Percentiles rank a stretch among this genome's conserved stretches.
Evolutionary conservation across 2,113 vertebrate species (phyloP).

Genomic region (Diphyllodes magnificus): DNA sequence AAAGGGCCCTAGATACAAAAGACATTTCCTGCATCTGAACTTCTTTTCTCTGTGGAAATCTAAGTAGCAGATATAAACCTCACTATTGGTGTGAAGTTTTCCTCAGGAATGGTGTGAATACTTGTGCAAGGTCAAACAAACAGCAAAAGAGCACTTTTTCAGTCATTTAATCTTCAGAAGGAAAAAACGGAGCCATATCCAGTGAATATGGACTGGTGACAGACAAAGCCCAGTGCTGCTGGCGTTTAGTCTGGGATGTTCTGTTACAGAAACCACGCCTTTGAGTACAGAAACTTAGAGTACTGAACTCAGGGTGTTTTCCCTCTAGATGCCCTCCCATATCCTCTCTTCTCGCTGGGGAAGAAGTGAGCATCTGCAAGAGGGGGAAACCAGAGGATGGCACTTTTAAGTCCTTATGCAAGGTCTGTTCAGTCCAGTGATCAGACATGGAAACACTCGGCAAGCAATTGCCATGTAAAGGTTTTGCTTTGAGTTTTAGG

Average conservation of each 20-base stretch:
- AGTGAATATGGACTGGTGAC: not conserved
- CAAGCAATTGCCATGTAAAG: not conserved
- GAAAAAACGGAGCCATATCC: fast-evolving
- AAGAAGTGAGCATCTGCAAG: not conserved
- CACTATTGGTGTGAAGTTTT: not conserved
- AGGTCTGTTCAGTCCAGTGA: no score
- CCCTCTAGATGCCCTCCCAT: not conserved
- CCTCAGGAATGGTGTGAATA: not conserved
- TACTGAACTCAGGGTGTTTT: not conserved
- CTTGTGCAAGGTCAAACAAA: not conserved
- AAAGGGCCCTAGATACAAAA: not conserved
- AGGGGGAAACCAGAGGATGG: not conserved
- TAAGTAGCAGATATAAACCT: not conserved
- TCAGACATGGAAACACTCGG: not conserved
- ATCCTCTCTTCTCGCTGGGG: not conserved
- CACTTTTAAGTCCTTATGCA: not conserved
- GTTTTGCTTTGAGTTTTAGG: not conserved
- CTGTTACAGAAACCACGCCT: not conserved
- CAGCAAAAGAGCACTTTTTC: not conserved
- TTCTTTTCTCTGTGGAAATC: not conserved
- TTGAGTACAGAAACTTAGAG: not conserved
- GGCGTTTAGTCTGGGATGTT: not conserved
- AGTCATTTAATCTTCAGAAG: not conserved
- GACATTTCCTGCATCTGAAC: not conserved
- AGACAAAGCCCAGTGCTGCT: not conserved